Evolutionary conservation across 2,888 invertebrate species (phyloP), one percentile per base, ranked within the genome.

Genomic region (Noctua janthe): DNA sequence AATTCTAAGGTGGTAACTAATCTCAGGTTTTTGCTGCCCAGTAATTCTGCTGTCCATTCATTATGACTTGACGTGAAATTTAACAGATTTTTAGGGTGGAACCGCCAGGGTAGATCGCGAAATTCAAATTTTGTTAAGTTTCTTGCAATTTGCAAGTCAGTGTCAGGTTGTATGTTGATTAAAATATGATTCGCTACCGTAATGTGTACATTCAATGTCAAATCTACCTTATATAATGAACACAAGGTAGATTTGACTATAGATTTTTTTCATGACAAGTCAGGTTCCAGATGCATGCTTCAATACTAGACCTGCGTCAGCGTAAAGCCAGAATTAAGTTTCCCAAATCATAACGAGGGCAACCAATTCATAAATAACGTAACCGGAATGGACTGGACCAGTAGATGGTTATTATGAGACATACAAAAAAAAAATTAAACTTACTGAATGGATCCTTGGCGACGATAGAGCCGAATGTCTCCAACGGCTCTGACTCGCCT

Each of bases 401-500:
- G 59, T 4, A 59, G n/a, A n/a, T 59, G n/a, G 4, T 1, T 59
- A n/a, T 23, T 11, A 59, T n/a, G n/a, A n/a, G n/a, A n/a, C 23
- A 62, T 29, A 29, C 39, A 0, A 6, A 29, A n/a, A 23, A 13
- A 35, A 15, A 23, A 15, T 2, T 17, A 47, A 74, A 97, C 98
- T 98, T 95, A 98, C 98, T 98, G 97, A 99, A 99, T 66, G 99
- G 99, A 98, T 99, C 99, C 96, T 99, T 99, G 74, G 99, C 99
- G 89, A 99, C 97, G 90, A 99, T 99, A 23, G 99, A 98, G 86
- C 99, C 98, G 93, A 99, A 98, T 87, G 99, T 99, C 94, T 99
- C 99, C 77, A 99, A 97, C n/a, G 99, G 99, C 92, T 99, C 99
- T 15, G 99, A 99, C 94, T 99, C 99, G 67, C 99, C 99, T 93